These are phyloP conservation scores for Agrochola litura DNA, from an alignment of 2,888 invertebrate genomes.

Conservation along the genomic window DNA sequence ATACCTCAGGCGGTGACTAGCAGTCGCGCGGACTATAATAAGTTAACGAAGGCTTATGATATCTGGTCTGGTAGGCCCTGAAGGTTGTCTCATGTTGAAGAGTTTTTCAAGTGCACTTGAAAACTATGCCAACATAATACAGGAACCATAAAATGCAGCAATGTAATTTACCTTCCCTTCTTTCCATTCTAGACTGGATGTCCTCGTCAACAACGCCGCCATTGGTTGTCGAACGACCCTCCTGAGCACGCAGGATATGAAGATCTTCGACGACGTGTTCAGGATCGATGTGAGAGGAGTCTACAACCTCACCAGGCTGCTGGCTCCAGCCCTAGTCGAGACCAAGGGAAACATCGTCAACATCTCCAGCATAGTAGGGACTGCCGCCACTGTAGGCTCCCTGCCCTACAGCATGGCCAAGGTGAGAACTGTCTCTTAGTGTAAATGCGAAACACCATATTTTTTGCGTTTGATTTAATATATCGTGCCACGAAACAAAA, in stretches of 20 bases:
- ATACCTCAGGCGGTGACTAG: too few species aligned
- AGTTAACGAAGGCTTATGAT: too few species aligned
- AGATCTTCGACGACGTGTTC: conserved; percentile 84
- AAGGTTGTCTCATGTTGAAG: background rate
- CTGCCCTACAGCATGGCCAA: conserved; percentile 97
- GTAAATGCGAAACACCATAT: background rate
- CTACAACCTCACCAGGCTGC: conserved; percentile 91
- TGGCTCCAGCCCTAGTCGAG: conserved; percentile 92
- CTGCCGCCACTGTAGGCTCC: conserved; percentile 94
- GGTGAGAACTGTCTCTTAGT: conserved; percentile 67
- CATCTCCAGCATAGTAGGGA: conserved; percentile 92
- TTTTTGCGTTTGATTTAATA: background rate
- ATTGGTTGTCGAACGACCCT: conserved; percentile 77
- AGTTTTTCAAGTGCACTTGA: conserved; percentile 5
- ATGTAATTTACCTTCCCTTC: background rate
- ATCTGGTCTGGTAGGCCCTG: too few species aligned
- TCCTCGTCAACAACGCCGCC: conserved; percentile 89
- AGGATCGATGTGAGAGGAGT: conserved; percentile 92
- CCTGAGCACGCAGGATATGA: conserved; percentile 65
- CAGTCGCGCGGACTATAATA: too few species aligned
- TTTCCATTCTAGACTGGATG: conserved; percentile 50
- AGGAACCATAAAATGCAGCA: background rate
- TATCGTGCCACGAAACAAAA: background rate
- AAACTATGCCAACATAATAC: background rate
- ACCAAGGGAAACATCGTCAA: conserved; percentile 93